Evolutionary conservation across 2,113 vertebrate species (phyloP).

Genomic region (Melanerpes formicivorus): DNA sequence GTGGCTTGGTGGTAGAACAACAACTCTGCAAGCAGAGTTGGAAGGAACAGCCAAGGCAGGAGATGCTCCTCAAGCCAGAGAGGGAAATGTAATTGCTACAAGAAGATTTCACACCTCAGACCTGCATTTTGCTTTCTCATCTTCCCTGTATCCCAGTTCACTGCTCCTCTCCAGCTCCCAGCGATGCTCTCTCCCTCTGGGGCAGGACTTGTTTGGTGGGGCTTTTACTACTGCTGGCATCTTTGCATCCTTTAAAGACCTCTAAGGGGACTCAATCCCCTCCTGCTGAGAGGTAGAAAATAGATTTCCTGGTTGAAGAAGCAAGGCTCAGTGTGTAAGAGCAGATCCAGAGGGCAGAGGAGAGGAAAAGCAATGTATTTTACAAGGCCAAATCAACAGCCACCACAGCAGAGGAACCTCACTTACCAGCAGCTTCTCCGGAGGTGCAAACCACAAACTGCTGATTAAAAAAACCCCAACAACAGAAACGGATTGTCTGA

Average conservation of each 20-base stretch:
- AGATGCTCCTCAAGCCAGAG: neutral
- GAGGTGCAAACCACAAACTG: neutral
- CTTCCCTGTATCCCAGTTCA: neutral
- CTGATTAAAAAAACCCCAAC: neutral
- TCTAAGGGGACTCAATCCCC: rapidly evolving
- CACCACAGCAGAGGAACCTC: neutral
- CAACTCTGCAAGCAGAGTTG: rapidly evolving
- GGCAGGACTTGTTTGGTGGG: neutral
- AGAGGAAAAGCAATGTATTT: neutral
- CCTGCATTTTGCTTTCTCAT: neutral
- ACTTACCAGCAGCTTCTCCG: neutral
- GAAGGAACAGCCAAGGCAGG: neutral
- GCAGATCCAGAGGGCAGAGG: neutral
- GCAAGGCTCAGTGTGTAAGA: neutral
- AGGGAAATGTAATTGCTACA: neutral
- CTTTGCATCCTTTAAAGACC: neutral
- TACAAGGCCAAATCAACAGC: neutral
- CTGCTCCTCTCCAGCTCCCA: neutral
- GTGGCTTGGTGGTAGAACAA: too few relatives aligned
- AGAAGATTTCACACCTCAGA: neutral
- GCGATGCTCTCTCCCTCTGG: neutral
- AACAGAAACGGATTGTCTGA: rapidly evolving
- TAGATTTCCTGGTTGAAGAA: neutral
- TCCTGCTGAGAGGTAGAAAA: rapidly evolving
- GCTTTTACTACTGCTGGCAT: neutral